Evolutionary conservation across 2,888 invertebrate genomes (phyloP).

Genomic region (Cephonodes hylas): DNA sequence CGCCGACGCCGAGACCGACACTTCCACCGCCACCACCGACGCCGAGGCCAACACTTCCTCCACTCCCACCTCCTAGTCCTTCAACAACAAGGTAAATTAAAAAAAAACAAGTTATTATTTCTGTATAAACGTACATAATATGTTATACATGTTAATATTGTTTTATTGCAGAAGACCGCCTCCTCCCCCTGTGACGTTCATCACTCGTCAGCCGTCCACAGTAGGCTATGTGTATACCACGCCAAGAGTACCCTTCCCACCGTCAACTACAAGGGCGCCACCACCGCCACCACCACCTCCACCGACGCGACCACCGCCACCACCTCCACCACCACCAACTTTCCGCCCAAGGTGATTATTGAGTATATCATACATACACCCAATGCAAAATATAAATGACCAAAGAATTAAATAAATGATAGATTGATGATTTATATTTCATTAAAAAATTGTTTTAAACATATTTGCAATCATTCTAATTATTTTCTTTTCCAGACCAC

Average conservation of each 20-base stretch:
- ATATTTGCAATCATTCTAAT: background rate
- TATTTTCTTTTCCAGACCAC: slow-evolving; percentile 15
- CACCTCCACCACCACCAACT: slow-evolving; percentile 23
- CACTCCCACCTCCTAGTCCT: slow-evolving; percentile 26
- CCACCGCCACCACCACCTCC: slow-evolving; percentile 29
- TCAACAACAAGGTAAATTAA: slow-evolving; percentile 21
- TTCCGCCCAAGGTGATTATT: slow-evolving; percentile 17
- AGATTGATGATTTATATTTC: too few species aligned
- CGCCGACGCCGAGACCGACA: slow-evolving; percentile 23
- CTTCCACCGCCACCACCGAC: slow-evolving; percentile 20
- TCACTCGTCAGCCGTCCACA: slow-evolving; percentile 11
- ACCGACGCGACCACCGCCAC: slow-evolving; percentile 19
- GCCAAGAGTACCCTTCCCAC: slow-evolving; percentile 16
- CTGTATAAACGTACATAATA: too few species aligned
- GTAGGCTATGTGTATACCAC: slow-evolving; percentile 14
- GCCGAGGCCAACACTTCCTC: slow-evolving; percentile 26
- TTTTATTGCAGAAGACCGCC: slow-evolving; percentile 24
- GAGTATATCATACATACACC: too few species aligned
- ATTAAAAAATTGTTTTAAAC: too few species aligned
- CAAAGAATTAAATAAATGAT: too few species aligned
- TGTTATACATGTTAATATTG: too few species aligned
- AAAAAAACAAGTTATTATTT: background rate
- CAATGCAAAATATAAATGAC: too few species aligned
- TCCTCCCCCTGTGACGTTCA: slow-evolving; percentile 13
- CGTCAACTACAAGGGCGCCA: slow-evolving; percentile 22